Base-by-base conservation (phyloP, 2,113 vertebrate species). In the Seriola rivoliana region DNA sequence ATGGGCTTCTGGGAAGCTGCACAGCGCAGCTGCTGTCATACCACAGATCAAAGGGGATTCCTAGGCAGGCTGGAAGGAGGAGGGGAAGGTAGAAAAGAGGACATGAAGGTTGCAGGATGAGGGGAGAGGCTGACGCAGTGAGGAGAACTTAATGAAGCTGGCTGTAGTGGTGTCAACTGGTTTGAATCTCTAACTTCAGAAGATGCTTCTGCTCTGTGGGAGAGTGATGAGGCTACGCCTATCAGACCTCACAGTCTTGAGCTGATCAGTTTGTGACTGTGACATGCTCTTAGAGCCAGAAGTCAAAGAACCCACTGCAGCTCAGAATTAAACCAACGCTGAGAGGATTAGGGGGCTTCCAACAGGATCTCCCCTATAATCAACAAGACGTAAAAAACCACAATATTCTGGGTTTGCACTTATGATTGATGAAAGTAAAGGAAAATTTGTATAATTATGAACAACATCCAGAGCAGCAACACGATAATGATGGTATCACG, bases 11-110 rank as follows among this genome's bases (percentile, higher is more conserved):
- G 85, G 75, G 80, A 76, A 60, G 82, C 60, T 29, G 63, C 74
- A 71, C 55, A 17, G 71, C 44, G 87, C 90, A 91, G 92, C 92
- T 92, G 91, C 84, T 88, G 88, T 92, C 91, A 87, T 80, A 54
- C 44, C 32, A 58, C 67, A 72, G 84, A 92, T 93, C 88, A 91
- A 88, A 91, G 60, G 71, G 85, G 80, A 89, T 90, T 90, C 89
- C 78, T 73, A 58, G 80, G 82, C 86, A 88, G 80, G 79, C 75
- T 70, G 76, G 55, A 21, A 36, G 65, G 59, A 60, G 29, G 63
- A 34, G 19, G 0, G 0, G 55, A 21, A 57, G 58, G 57, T 13
- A 38, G 46, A 14, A 34, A 32, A 55, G 70, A 38, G 16, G 60
- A 40, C 62, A 68, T 38, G 75, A 38, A 48, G 64, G 67, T 29